Conservation (phyloP, 2,113 vertebrate genomes). For the Dendrocopos noguchii region DNA sequence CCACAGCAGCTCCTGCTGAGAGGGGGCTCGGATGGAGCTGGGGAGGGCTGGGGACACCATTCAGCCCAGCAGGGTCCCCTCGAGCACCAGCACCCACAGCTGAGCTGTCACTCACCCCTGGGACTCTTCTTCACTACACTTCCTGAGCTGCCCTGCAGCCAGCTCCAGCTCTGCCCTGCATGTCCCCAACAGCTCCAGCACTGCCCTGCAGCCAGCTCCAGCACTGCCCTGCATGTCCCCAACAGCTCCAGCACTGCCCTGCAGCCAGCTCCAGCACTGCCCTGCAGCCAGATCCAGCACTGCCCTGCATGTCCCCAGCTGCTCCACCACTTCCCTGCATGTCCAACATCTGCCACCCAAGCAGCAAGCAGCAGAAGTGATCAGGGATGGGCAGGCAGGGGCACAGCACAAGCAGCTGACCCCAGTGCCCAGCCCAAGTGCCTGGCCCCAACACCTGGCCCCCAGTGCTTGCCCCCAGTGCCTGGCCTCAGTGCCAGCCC, state of each 20-base stretch:
- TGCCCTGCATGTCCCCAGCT: background rate
- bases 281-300: background rate
- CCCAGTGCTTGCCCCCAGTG: too few relatives aligned
- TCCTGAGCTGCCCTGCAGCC: fast-evolving
- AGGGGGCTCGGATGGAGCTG: fast-evolving
- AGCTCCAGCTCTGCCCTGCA: background rate
- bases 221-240: background rate
- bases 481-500: fast-evolving
- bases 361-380: fast-evolving
- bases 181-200: background rate
- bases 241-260: background rate
- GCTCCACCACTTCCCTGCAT: too few relatives aligned
- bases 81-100: background rate
- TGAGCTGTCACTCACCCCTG: fast-evolving
- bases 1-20: fast-evolving
- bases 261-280: background rate
- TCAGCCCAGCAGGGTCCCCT: background rate
- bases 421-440: too few relatives aligned
- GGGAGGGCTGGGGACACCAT: background rate
- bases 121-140: too few relatives aligned
- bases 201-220: background rate
- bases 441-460: background rate
- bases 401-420: fast-evolving
- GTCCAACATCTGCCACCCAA: background rate
- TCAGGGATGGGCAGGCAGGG: background rate